A percentile compares a stretch with the other conserved stretches of the same genome.
phyloP scores from a whole-genome alignment of 1,140 invertebrate species.

The Maniola jurtina region DNA sequence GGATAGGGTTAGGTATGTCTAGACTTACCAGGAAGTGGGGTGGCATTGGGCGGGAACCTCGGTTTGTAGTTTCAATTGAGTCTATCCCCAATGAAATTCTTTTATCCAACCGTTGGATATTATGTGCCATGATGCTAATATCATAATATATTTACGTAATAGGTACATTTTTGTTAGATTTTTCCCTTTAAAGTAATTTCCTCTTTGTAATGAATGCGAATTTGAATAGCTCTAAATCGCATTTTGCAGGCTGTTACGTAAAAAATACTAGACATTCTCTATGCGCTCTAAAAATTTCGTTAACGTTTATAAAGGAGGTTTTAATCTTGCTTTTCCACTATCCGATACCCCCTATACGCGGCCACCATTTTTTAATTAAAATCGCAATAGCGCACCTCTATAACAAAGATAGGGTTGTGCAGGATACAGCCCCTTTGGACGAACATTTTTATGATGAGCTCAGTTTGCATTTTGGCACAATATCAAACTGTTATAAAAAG shows the following conservation, averaged over 20 bases:
- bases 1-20: no score
- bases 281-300: slow-evolving; percentile 17
- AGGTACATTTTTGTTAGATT: neutral
- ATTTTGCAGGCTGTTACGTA: neutral
- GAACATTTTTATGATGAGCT: neutral
- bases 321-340: slow-evolving; percentile 26
- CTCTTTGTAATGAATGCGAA: neutral
- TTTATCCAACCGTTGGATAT: no score
- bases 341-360: slow-evolving; percentile 23
- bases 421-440: neutral
- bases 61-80: no score
- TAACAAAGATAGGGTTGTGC: slow-evolving; percentile 24
- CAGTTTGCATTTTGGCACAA: neutral
- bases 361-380: slow-evolving; percentile 31
- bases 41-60: no score
- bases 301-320: slow-evolving; percentile 27
- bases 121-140: no score
- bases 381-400: slow-evolving; percentile 23
- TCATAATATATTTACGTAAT: neutral
- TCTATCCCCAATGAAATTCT: no score
- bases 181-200: no score
- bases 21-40: no score
- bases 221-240: neutral
- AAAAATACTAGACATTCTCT: neutral
- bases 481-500: neutral